A percentile compares a stretch with the other conserved stretches of the same genome.
These are phyloP conservation scores for Ferdinandea cuprea DNA, from an alignment of 2,888 invertebrate genomes.

Conservation along the genomic window DNA sequence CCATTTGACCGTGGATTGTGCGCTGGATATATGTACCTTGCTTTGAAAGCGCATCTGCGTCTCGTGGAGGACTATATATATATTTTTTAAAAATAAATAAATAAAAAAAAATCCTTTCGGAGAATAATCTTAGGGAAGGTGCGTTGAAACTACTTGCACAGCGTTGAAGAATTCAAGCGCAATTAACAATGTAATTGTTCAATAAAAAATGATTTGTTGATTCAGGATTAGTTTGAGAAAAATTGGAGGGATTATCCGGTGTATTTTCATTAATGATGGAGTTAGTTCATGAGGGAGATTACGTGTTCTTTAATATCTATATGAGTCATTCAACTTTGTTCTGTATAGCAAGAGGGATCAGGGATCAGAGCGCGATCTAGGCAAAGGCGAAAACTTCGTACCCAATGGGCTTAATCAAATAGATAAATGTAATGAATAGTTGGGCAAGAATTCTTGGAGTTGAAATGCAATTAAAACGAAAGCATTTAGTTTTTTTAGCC, in stretches of 20 bases:
- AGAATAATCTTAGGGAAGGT: not conserved
- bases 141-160: not conserved
- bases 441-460: too few relatives aligned
- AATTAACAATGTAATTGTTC: constrained; percentile 46
- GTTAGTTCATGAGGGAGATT: too few relatives aligned
- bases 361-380: too few relatives aligned
- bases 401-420: too few relatives aligned
- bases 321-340: too few relatives aligned
- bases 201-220: constrained; percentile 12
- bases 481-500: too few relatives aligned
- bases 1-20: constrained; percentile 57
- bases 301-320: too few relatives aligned
- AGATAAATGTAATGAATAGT: too few relatives aligned
- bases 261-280: too few relatives aligned
- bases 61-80: constrained; percentile 2
- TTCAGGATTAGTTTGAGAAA: not conserved
- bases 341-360: too few relatives aligned
- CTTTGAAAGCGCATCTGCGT: constrained; percentile 47
- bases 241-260: not conserved
- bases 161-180: constrained; percentile 39
- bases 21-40: not conserved
- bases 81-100: constrained; percentile 14
- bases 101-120: constrained; percentile 38
- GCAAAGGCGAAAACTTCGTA: too few relatives aligned
- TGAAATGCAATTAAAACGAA: too few relatives aligned